Evolutionary conservation across 2,113 vertebrate species (phyloP), one percentile per base, ranked within the genome.

Genomic region (Syngnathus scovelli): DNA sequence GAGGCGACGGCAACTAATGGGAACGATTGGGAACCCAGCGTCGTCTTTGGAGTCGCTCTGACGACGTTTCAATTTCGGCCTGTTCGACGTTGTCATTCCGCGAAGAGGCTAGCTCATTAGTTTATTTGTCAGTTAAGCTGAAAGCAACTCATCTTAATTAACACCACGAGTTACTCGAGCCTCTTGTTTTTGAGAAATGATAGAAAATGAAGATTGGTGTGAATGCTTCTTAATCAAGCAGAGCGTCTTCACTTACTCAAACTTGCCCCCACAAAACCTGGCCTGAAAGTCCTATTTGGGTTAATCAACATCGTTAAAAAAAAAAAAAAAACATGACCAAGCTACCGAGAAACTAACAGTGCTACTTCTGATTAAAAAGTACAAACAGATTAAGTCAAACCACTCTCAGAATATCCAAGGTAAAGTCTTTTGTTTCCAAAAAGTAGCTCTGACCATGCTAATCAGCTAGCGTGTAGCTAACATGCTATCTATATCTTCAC

Each of bases 1-100:
- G 4, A 46, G 21, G 74, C 69, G 72, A 66, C 68, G 49, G 72
- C 55, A 16, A 36, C 21, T 27, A 36, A 58, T 58, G 27, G 27
- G 13, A 58, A 48, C 13, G 13, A 48, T 48, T 48, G 44, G 15
- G 13, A 56, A 16, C 55, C 12, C 1, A 12, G 19, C 11, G 21
- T 55, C 23, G 52, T 55, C 52, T 55, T 55, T 13, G 21, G 52
- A 54, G 9, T 51, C 49, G 49, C 18, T n/a, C 10, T 7, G 52
- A 55, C 52, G 21, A 38, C 60, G 38, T 21, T 41, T 61, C 38
- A 37, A 58, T 61, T 61, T 43, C 60, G 21, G 38, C 38, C 38
- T n/a, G 19, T 9, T 19, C n/a, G 16, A 39, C 9, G 59, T 36
- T 33, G 55, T 55, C 52, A 0, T 23, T 27, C 52, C 5, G n/a